Percentiles rank a stretch among this genome's conserved stretches.
phyloP scores from a whole-genome alignment of 2,113 vertebrate genomes.

The Gadus macrocephalus region DNA sequence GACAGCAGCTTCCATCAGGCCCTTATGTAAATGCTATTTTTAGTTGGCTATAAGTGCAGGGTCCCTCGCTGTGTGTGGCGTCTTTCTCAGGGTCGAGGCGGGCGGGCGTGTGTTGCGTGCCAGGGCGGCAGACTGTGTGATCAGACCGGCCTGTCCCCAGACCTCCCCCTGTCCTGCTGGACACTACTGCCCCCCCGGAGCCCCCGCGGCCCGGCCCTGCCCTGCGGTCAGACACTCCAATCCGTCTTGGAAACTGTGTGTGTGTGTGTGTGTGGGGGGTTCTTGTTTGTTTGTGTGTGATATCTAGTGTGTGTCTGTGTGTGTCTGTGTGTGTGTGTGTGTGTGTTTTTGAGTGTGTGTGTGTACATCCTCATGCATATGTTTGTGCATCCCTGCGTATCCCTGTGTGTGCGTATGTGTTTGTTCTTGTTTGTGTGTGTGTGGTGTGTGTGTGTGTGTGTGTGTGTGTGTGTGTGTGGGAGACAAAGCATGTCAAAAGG shows the following conservation, averaged over 20 bases:
- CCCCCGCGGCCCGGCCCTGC: constrained; percentile 69
- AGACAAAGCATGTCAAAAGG: no score
- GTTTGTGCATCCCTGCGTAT: neutral
- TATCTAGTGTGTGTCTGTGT: constrained; percentile 12
- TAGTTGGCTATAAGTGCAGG: neutral
- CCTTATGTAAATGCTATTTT: no score
- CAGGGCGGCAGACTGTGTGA: constrained; percentile 78
- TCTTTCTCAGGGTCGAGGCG: constrained; percentile 66
- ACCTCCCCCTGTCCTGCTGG: constrained; percentile 75
- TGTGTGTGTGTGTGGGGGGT: no score
- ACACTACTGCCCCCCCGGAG: constrained; percentile 77
- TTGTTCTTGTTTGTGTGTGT: neutral
- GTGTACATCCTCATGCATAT: neutral
- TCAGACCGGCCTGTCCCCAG: constrained; percentile 68
- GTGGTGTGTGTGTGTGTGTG: neutral
- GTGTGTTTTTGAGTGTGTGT: neutral
- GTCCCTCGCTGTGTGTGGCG: neutral
- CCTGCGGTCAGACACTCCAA: constrained; percentile 67
- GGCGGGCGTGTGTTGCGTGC: constrained; percentile 73
- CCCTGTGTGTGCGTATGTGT: neutral
- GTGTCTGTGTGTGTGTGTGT: constrained; percentile 17
- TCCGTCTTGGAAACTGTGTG: no score
- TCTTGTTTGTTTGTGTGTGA: no score
- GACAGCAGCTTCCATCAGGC: no score
- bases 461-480: constrained; percentile 1